These are phyloP conservation scores for Prorops nasuta DNA, from an alignment of 1,140 invertebrate species.

Conservation along the genomic window DNA sequence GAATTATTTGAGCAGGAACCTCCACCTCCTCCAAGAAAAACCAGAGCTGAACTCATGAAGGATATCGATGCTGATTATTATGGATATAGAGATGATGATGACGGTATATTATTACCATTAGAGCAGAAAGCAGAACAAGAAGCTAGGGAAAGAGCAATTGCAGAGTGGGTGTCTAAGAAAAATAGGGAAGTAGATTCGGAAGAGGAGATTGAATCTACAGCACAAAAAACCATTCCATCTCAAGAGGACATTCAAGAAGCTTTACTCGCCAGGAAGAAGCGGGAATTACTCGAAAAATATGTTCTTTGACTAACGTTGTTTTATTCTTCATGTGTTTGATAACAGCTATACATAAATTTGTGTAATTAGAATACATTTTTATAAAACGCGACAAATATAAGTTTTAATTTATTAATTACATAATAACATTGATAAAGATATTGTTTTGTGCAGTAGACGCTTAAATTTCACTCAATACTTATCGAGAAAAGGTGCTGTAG, in stretches of 20 bases:
- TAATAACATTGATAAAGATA: conserved; percentile 55
- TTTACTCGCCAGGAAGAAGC: conserved; percentile 82
- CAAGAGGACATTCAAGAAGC: conserved; percentile 90
- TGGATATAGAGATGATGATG: conserved; percentile 97
- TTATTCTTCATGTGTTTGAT: conserved; percentile 21
- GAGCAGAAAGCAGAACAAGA: conserved; percentile 80
- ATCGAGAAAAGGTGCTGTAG: conserved; percentile 48
- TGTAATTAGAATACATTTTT: conserved; percentile 54
- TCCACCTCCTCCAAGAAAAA: conserved; percentile 83
- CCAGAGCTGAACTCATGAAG: conserved; percentile 94
- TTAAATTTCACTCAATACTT: conserved; percentile 49
- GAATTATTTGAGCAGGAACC: conserved; percentile 97
- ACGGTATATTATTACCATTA: conserved; percentile 88
- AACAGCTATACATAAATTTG: conserved; percentile 49
- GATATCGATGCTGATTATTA: conserved; percentile 99
- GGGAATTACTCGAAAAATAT: conserved; percentile 81
- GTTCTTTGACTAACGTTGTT: conserved; percentile 38
- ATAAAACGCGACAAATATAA: conserved; percentile 55
- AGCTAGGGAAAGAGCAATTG: conserved; percentile 62
- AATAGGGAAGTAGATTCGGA: conserved; percentile 53
- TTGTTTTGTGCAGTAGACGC: conserved; percentile 56
- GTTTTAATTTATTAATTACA: conserved; percentile 48
- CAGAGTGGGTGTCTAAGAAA: conserved; percentile 63
- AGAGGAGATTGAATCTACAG: conserved; percentile 58
- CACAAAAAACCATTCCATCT: conserved; percentile 82